A percentile compares a stretch with the other conserved stretches of the same genome.
phyloP scores from a whole-genome alignment of 2,888 invertebrate genomes.

The Xestia rhomboidea region DNA sequence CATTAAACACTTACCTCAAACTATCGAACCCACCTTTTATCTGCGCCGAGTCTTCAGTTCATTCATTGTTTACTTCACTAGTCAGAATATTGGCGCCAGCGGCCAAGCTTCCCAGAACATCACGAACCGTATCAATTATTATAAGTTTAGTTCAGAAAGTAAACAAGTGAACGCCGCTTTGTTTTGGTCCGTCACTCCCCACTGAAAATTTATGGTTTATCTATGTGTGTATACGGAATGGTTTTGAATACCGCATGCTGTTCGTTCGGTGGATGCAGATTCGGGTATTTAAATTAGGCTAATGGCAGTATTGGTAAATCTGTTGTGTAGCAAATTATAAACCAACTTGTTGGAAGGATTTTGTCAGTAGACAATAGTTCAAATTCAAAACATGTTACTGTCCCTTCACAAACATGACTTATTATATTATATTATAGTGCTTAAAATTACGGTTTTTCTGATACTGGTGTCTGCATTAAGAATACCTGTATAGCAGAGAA shows the following conservation, averaged over 20 bases:
- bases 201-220: constrained; percentile 52
- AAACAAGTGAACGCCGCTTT: constrained; percentile 61
- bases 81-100: constrained; percentile 74
- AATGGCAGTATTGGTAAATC: constrained; percentile 32
- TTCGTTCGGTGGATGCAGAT: constrained; percentile 14
- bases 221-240: constrained; percentile 43
- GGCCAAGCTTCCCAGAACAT: constrained; percentile 71
- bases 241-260: constrained; percentile 39
- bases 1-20: constrained; percentile 21
- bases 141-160: constrained; percentile 65
- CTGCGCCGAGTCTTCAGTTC: constrained; percentile 61
- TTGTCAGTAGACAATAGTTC: not conserved
- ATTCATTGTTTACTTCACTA: constrained; percentile 70
- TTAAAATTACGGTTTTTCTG: no score
- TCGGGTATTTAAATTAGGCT: constrained; percentile 37
- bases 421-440: no score
- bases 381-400: no score
- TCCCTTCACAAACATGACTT: no score
- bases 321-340: constrained; percentile 6
- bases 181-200: constrained; percentile 61
- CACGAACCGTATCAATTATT: constrained; percentile 66
- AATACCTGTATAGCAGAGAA: no score
- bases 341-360: not conserved
- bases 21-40: constrained; percentile 56
- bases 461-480: no score